A percentile compares a stretch with the other conserved stretches of the same genome.
phyloP scores from a whole-genome alignment of 2,888 invertebrate species.

The Chesias legatella region DNA sequence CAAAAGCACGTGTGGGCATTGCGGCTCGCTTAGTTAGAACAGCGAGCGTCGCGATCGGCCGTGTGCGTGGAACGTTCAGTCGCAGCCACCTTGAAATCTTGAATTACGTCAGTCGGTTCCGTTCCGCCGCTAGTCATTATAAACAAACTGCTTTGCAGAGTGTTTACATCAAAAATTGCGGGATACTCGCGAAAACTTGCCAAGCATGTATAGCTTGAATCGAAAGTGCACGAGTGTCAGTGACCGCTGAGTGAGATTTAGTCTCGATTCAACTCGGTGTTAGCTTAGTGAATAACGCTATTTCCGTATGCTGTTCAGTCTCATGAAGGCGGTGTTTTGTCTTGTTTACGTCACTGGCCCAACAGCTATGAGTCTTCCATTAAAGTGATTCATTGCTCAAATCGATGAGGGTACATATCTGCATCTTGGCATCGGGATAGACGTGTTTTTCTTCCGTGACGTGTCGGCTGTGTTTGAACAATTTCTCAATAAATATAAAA shows the following conservation, averaged over 20 bases:
- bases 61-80: constrained; percentile 36
- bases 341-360: constrained; percentile 62
- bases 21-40: constrained; percentile 50
- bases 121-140: constrained; percentile 35
- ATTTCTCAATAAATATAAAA: constrained; percentile 5
- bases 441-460: constrained; percentile 15
- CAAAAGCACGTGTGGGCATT: constrained; percentile 58
- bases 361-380: constrained; percentile 58
- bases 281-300: constrained; percentile 34
- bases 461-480: not conserved
- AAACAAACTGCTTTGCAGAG: constrained; percentile 47
- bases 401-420: constrained; percentile 44
- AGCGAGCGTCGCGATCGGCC: constrained; percentile 33
- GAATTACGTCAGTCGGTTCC: constrained; percentile 64
- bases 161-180: constrained; percentile 26
- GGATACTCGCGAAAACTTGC: constrained; percentile 16
- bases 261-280: constrained; percentile 10
- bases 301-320: constrained; percentile 27
- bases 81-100: constrained; percentile 42
- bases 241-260: constrained; percentile 40
- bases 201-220: constrained; percentile 7
- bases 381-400: constrained; percentile 56
- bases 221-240: constrained; percentile 39
- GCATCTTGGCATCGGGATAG: constrained; percentile 31
- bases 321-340: too few species aligned